Evolutionary conservation across 2,113 vertebrate species (phyloP), one percentile per base, ranked within the genome.

Genomic region (Sapayoa aenigma): DNA sequence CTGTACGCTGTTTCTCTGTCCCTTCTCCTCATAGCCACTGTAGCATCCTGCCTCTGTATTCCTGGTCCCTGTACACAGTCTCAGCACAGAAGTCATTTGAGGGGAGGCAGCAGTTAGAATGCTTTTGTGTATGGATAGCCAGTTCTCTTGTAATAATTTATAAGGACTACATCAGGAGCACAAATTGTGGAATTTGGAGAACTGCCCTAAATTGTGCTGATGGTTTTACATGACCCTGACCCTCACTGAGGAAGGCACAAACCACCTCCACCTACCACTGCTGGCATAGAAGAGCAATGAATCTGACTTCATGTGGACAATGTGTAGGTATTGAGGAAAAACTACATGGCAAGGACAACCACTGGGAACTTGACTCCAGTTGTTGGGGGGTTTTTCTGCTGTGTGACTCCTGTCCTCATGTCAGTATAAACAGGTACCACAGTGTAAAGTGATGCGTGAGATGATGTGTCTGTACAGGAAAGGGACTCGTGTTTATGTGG

Each of bases 311-410:
- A 11, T 76, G 58, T 63, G 41, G 39, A 42, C 39, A 37, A n/a
- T 42, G n/a, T 81, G 31, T 31, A 56, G 31, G 15, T 39, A 6
- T 6, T 56, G 41, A 11, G 41, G 69, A 46, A 42, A 76, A 89
- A 21, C 30, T 46, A 28, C 11, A 17, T 0, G 0, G 13, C 76
- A 11, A 37, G 15, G 41, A 56, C 19, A 56, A 31, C 33, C n/a
- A 9, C 41, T 53, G 24, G 74, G 68, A 84, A 28, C 67, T 76
- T 67, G 9, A 60, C 63, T 93, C 58, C 39, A 56, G 63, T 7
- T 73, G 14, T 68, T 72, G 52, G 6, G 6, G 10, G 2, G 14
- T 77, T 56, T 60, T 30, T 4, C 12, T 84, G 14, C 42, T 49
- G 7, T 53, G 9, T 44, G 60, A 42, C 23, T 90, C 14, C 2